Evolutionary conservation across 2,797 vertebrate species (phyloP).

Genomic region (Galaxias olidus): DNA sequence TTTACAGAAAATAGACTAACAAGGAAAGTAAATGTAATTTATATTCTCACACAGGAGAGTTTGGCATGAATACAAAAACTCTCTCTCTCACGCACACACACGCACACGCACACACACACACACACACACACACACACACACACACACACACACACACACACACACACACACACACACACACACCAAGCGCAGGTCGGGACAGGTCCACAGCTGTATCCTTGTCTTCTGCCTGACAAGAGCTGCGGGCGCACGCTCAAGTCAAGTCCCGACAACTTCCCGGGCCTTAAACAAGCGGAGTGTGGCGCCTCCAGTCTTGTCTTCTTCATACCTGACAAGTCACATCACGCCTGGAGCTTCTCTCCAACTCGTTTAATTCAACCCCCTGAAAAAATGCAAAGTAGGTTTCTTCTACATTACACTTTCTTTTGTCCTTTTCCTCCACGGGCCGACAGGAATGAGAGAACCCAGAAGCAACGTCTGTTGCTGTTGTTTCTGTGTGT

Average conservation of each 20-base stretch:
- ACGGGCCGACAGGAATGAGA: conserved; percentile 47
- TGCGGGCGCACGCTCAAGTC: conserved; percentile 89
- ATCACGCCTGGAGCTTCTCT: conserved; percentile 86
- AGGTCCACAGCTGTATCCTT: conserved; percentile 87
- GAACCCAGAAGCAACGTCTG: too few species aligned
- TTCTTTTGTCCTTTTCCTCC: conserved; percentile 2
- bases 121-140: conserved; percentile 33
- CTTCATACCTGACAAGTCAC: conserved; percentile 94
- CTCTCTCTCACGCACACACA: not conserved
- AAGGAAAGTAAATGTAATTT: too few species aligned
- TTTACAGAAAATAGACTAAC: too few species aligned
- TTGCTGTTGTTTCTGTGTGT: too few species aligned
- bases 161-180: conserved; percentile 37
- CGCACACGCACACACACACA: conserved; percentile 4
- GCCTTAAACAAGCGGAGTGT: conserved; percentile 86
- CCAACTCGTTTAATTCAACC: conserved; percentile 82
- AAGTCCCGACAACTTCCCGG: conserved; percentile 88
- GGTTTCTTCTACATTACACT: conserved; percentile 33
- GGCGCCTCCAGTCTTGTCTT: conserved; percentile 99
- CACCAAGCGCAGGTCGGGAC: conserved; percentile 75
- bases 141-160: conserved; percentile 45
- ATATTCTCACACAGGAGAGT: not conserved
- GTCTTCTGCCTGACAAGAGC: conserved; percentile 84
- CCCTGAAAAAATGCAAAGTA: conserved; percentile 59
- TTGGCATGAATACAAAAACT: not conserved